Evolutionary conservation across 2,797 vertebrate species (phyloP).

Genomic region (Pseudochirops corinnae): DNA sequence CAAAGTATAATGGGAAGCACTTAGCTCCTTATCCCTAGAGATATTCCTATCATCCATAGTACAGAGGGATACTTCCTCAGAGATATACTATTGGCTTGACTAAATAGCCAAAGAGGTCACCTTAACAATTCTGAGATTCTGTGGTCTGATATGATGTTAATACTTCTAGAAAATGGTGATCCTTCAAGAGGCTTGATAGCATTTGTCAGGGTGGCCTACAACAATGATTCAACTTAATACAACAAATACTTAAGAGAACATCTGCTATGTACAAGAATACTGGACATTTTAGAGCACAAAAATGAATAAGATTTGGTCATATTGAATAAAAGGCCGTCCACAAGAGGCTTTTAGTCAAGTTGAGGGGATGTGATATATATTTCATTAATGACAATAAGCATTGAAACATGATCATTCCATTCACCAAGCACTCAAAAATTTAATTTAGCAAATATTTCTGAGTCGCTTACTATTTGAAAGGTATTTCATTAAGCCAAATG

Average conservation of each 20-base stretch:
- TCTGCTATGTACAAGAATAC: neutral
- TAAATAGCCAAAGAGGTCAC: neutral
- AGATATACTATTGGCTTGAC: neutral
- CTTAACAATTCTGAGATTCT: neutral
- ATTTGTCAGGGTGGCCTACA: neutral
- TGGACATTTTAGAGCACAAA: neutral
- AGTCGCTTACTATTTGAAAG: neutral
- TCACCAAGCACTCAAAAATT: neutral
- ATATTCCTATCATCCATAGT: neutral
- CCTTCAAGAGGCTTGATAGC: neutral
- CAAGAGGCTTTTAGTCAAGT: neutral
- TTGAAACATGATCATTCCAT: neutral
- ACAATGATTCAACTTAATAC: neutral
- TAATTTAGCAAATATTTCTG: neutral
- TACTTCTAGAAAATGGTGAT: neutral
- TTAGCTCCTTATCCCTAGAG: neutral
- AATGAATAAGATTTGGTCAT: neutral
- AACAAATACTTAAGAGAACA: neutral
- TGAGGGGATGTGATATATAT: neutral
- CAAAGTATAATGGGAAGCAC: neutral
- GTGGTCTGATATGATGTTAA: neutral
- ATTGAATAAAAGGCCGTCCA: neutral
- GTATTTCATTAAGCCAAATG: neutral
- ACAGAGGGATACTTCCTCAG: neutral
- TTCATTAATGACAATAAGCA: neutral